phyloP scores from a whole-genome alignment of 2,888 invertebrate species.

The Cephonodes hylas region DNA sequence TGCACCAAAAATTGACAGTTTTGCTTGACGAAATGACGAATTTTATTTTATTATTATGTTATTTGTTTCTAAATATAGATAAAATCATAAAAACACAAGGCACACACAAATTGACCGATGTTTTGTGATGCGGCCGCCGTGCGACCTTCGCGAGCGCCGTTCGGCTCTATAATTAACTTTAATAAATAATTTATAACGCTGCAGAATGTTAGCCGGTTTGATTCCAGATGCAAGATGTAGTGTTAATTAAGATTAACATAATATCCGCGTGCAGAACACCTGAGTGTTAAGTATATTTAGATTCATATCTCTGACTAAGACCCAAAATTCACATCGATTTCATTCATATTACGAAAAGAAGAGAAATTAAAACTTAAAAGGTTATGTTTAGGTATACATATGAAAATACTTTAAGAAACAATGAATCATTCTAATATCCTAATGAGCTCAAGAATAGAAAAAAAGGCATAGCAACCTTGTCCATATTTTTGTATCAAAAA shows the following conservation, averaged over 20 bases:
- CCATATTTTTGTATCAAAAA: too few relatives aligned
- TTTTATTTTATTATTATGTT: not conserved
- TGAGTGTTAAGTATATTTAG: too few relatives aligned
- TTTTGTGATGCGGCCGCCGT: not conserved
- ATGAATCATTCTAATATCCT: too few relatives aligned
- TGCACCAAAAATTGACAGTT: not conserved
- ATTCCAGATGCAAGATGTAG: not conserved
- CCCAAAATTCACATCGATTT: too few relatives aligned
- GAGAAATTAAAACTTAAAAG: too few relatives aligned
- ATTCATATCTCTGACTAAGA: too few relatives aligned
- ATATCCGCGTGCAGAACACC: too few relatives aligned
- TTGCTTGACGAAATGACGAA: not conserved
- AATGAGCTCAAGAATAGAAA: too few relatives aligned
- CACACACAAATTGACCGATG: not conserved
- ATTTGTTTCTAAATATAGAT: not conserved
- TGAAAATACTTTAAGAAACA: too few relatives aligned
- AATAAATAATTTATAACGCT: conserved; percentile 18
- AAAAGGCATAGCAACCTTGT: too few relatives aligned
- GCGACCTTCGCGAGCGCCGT: not conserved
- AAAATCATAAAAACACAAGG: not conserved
- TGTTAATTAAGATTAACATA: not conserved
- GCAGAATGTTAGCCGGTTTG: conserved; percentile 18
- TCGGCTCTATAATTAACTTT: not conserved
- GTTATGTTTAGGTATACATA: too few relatives aligned
- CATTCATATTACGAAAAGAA: too few relatives aligned